Evolutionary conservation across 2,797 vertebrate species (phyloP), one percentile per base, ranked within the genome.

Genomic region (Macropodus opercularis): DNA sequence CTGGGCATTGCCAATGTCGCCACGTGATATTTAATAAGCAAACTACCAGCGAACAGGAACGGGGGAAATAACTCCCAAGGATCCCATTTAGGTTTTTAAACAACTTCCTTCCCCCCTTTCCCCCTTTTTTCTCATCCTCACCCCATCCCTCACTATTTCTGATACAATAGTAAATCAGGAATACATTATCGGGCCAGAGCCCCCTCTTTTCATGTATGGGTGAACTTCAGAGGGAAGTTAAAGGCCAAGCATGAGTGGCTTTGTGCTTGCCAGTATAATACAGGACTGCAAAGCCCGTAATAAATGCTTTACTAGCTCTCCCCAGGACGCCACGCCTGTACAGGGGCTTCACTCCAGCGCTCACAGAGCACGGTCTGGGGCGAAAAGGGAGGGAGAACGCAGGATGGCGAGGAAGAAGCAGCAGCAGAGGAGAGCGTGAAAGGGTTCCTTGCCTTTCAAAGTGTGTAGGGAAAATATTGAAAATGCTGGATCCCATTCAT

Each of bases 161-260:
- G 79, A 89, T 90, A 86, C 80, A 87, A 90, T 86, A 89, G 89
- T 85, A 90, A 89, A 89, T 79, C 76, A 75, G 81, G 87, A 92
- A 90, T 89, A 90, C 77, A 92, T 93, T 85, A 90, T 64, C 34
- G 75, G 72, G 53, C 77, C 69, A 56, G 50, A 74, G 47, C 76
- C 80, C 84, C 84, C 80, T 84, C 84, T 86, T 87, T 89, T 91
- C 87, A 90, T 91, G 90, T 92, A 88, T 90, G 88, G 89, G 89
- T 91, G 90, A 91, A 96, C 95, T 95, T 97, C 94, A 97, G 94
- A 96, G 93, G 92, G 93, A 95, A 95, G 95, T 95, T 94, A 95
- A 95, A 95, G 94, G 95, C 93, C 94, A 96, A 94, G 95, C 94
- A 94, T 86, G 92, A 96, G 94, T 94, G 94, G 92, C 90, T 95